A percentile compares a stretch with the other conserved stretches of the same genome.
These are phyloP conservation scores for Pelobates cultripes DNA, from an alignment of 2,797 vertebrate species.

Conservation along the genomic window DNA sequence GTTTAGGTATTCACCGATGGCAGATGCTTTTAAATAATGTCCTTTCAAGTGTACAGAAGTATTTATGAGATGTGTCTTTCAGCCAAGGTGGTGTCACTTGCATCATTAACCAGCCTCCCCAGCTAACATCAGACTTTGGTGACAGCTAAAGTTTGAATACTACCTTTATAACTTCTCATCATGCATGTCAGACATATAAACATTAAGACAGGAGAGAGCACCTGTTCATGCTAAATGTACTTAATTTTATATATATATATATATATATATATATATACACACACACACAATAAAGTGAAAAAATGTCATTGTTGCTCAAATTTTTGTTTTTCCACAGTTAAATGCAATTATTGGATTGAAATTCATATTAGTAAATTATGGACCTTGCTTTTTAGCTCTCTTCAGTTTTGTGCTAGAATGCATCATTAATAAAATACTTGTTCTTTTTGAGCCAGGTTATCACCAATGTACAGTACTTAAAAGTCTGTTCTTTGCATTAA, in stretches of 20 bases:
- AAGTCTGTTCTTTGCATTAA: too few relatives aligned
- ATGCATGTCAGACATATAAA: conserved; percentile 43
- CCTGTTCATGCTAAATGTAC: conserved; percentile 11
- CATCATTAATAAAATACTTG: too few relatives aligned
- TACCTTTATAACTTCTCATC: conserved; percentile 37
- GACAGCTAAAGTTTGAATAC: conserved; percentile 47
- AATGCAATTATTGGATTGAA: too few relatives aligned
- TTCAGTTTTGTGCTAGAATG: too few relatives aligned
- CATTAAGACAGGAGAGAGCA: conserved; percentile 22
- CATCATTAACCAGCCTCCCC: conserved; percentile 47
- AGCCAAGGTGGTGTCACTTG: conserved; percentile 49
- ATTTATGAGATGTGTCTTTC: conserved; percentile 51
- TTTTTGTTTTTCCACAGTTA: too few relatives aligned
- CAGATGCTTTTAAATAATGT: conserved; percentile 41
- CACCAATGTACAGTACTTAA: too few relatives aligned
- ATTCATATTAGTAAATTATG: too few relatives aligned
- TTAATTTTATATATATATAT: not conserved
- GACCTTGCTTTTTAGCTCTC: too few relatives aligned
- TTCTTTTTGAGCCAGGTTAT: too few relatives aligned
- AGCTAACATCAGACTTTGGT: conserved; percentile 39
- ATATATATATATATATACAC: too few relatives aligned
- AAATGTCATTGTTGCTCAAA: too few relatives aligned
- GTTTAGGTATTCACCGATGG: conserved; percentile 39
- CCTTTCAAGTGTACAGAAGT: conserved; percentile 43
- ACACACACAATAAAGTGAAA: too few relatives aligned